Evolutionary conservation across 2,888 invertebrate genomes (phyloP).

Genomic region (Vanessa cardui): DNA sequence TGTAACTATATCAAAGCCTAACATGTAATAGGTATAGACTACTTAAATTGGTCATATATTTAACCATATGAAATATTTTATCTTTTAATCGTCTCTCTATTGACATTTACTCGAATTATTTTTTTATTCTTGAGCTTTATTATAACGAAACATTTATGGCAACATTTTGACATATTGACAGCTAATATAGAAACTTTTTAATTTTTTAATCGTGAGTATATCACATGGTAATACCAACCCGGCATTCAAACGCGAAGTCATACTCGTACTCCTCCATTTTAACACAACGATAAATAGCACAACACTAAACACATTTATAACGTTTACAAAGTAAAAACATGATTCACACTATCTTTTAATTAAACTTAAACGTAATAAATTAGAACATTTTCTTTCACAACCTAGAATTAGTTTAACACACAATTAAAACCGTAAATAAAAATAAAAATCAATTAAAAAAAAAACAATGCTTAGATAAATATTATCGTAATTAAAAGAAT

Average conservation of each 20-base stretch:
- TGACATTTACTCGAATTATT: too few relatives aligned
- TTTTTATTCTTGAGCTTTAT: too few relatives aligned
- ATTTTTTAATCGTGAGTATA: too few relatives aligned
- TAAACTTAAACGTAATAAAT: constrained; percentile 45
- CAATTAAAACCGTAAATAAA: neutral
- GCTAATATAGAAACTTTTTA: too few relatives aligned
- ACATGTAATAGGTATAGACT: too few relatives aligned
- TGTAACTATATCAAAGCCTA: neutral
- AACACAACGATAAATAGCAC: constrained; percentile 55
- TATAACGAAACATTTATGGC: too few relatives aligned
- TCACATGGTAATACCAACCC: constrained; percentile 74
- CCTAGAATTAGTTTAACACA: constrained; percentile 11
- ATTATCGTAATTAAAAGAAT: constrained; percentile 6
- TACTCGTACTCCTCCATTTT: constrained; percentile 83
- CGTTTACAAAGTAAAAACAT: constrained; percentile 53
- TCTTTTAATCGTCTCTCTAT: too few relatives aligned
- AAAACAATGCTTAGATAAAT: constrained; percentile 8
- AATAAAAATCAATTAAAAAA: neutral
- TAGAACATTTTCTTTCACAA: constrained; percentile 23
- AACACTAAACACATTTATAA: constrained; percentile 46
- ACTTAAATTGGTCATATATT: too few relatives aligned
- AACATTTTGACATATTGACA: too few relatives aligned
- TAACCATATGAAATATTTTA: too few relatives aligned
- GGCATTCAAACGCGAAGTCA: constrained; percentile 86
- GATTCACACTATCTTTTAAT: constrained; percentile 41